Evolutionary conservation across 2,113 vertebrate genomes (phyloP).

Genomic region (Elephantulus edwardii): DNA sequence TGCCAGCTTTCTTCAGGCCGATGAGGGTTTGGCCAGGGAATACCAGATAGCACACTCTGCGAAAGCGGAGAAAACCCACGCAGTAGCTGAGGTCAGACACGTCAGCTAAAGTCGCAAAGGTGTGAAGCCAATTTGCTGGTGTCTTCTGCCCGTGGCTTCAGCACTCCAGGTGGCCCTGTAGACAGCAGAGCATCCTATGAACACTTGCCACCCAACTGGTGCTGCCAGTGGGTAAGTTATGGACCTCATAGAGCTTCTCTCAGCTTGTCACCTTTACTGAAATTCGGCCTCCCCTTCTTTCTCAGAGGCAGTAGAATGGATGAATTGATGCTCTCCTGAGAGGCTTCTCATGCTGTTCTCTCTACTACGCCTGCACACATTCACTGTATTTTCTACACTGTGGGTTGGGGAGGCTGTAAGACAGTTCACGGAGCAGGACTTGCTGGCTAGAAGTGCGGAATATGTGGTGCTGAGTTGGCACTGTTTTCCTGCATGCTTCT

Average conservation of each 20-base stretch:
- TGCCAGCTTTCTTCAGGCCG: not conserved
- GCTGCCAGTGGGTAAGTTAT: not conserved
- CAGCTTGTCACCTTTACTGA: slow-evolving; percentile 43
- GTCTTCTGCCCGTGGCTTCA: not conserved
- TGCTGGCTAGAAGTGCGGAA: slow-evolving; percentile 61
- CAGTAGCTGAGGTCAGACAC: not conserved
- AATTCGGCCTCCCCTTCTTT: slow-evolving; percentile 49
- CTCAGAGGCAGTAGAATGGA: not conserved
- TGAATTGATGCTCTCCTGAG: not conserved
- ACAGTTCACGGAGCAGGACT: not conserved
- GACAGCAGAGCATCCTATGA: not conserved
- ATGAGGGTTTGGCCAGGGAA: not conserved
- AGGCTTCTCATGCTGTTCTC: not conserved
- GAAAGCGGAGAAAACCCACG: slow-evolving; percentile 57
- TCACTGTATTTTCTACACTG: not conserved
- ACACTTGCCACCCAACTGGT: not conserved
- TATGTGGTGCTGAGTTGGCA: slow-evolving; percentile 47
- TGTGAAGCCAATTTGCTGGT: slow-evolving; percentile 35
- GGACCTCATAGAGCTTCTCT: not conserved
- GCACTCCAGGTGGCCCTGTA: not conserved
- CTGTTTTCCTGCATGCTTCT: slow-evolving; percentile 64
- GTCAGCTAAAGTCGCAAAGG: slow-evolving; percentile 21
- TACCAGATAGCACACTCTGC: not conserved
- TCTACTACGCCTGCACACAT: not conserved
- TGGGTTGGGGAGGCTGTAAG: not conserved